Evolutionary conservation across 2,113 vertebrate species (phyloP), one percentile per base, ranked within the genome.

Genomic region (Mustela nigripes): DNA sequence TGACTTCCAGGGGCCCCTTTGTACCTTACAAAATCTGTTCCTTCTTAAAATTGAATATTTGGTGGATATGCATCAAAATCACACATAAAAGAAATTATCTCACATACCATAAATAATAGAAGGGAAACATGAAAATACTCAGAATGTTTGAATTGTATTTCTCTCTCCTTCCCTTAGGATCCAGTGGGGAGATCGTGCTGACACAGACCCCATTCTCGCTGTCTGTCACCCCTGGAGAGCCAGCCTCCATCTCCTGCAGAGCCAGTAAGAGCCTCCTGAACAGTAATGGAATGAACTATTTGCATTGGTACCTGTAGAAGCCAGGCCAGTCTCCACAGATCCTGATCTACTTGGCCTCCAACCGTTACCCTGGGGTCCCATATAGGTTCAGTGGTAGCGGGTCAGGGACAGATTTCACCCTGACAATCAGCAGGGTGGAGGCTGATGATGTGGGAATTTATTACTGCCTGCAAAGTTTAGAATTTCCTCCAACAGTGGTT

Each of bases 391-490:
- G 24, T 48, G 74, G 42, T 42, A 76, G 74, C 1, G 7, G 74
- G 1, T 76, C 42, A 76, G 26, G 74, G 42, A 76, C 74, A 48
- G 74, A 76, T 28, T 76, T 76, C 22, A 76, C 73, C 11, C 39
- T 74, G 5, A 42, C 0, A 2, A 76, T 76, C 90, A 89, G 12
- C 89, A 86, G 33, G 2, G 18, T 80, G 53, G 62, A 92, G 24
- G 22, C 60, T 45, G 14, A 92, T 1, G 76, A 89, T 24, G 42
- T 16, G 3, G 62, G 58, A 28, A 42, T 53, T 16, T 94, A 94
- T 60, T 93, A 78, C 15, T 73, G 78, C 7, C 1, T 5, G 1
- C 62, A 96, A 42, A 0, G 0, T 88, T 0, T 0, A 1, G 3
- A 65, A 0, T 0, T 0, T 10, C 81, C 53, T 69, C 58, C 1